phyloP scores from a whole-genome alignment of 2,113 vertebrate species.

The Sterna hirundo region DNA sequence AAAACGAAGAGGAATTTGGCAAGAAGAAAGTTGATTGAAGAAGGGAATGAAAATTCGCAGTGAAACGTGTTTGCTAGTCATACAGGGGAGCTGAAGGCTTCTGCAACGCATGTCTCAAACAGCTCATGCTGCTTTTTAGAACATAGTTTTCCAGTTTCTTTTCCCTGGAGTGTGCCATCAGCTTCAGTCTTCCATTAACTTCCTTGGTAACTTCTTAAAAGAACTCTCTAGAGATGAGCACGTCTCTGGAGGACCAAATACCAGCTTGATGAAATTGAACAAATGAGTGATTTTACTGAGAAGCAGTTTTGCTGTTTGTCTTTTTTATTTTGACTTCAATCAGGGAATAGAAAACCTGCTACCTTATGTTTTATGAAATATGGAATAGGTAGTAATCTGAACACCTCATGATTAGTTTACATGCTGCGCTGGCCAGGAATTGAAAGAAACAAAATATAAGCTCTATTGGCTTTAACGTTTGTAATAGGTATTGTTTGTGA shows the following conservation, averaged over 20 bases:
- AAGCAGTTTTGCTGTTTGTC: not conserved
- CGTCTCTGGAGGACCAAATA: conserved; percentile 9
- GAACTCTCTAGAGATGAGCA: conserved; percentile 33
- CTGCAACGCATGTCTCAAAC: not conserved
- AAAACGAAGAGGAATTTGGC: not conserved
- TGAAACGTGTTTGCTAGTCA: not conserved
- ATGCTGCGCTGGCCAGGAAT: not conserved
- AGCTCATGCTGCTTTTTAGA: not conserved
- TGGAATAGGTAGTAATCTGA: not conserved
- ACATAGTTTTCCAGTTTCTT: not conserved
- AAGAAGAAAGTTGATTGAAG: not conserved
- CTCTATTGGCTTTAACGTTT: not conserved
- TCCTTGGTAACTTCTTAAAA: conserved; percentile 52
- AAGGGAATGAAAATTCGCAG: not conserved
- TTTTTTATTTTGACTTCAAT: conserved; percentile 8
- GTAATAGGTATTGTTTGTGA: not conserved
- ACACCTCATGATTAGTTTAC: not conserved
- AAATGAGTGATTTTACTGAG: conserved; percentile 45
- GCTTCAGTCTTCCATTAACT: conserved; percentile 37
- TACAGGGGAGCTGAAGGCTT: not conserved
- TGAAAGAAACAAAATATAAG: not conserved
- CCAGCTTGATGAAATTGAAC: conserved; percentile 29
- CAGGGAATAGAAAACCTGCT: not conserved
- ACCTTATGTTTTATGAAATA: not conserved
- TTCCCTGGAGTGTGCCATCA: conserved; percentile 49